A percentile compares a stretch with the other conserved stretches of the same genome.
Conservation (phyloP, 2,888 invertebrate species). For the Unio pictorum region DNA sequence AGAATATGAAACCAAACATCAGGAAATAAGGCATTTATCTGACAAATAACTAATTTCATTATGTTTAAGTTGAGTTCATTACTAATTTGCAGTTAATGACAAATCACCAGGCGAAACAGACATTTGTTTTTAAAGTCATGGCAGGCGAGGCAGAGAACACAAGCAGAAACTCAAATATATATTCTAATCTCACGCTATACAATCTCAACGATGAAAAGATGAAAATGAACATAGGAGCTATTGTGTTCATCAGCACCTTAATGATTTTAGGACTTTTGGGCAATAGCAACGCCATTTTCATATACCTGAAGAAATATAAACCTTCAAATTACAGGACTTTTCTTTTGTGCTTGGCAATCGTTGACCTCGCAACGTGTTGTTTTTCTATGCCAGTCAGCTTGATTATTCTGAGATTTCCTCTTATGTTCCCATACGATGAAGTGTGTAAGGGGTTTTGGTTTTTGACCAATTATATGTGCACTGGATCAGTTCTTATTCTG, state of each 20-base stretch:
- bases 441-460: constrained; percentile 30
- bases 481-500: constrained; percentile 28
- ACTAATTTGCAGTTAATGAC: too few species aligned
- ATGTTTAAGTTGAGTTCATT: too few species aligned
- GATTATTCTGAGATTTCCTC: constrained; percentile 26
- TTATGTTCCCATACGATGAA: constrained; percentile 21
- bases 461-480: constrained; percentile 19
- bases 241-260: constrained; percentile 27
- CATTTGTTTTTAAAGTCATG: too few species aligned
- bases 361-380: constrained; percentile 32
- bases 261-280: constrained; percentile 34
- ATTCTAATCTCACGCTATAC: too few species aligned
- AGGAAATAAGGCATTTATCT: too few species aligned
- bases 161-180: too few species aligned
- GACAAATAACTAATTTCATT: too few species aligned
- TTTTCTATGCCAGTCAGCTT: constrained; percentile 38
- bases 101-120: too few species aligned
- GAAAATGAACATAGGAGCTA: neutral
- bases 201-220: too few species aligned
- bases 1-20: too few species aligned
- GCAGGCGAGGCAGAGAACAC: too few species aligned
- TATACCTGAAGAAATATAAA: constrained; percentile 33
- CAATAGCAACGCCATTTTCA: constrained; percentile 30
- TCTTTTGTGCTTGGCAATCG: constrained; percentile 32
- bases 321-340: constrained; percentile 33